phyloP scores from a whole-genome alignment of 2,113 vertebrate species.

The Camarhynchus parvulus region DNA sequence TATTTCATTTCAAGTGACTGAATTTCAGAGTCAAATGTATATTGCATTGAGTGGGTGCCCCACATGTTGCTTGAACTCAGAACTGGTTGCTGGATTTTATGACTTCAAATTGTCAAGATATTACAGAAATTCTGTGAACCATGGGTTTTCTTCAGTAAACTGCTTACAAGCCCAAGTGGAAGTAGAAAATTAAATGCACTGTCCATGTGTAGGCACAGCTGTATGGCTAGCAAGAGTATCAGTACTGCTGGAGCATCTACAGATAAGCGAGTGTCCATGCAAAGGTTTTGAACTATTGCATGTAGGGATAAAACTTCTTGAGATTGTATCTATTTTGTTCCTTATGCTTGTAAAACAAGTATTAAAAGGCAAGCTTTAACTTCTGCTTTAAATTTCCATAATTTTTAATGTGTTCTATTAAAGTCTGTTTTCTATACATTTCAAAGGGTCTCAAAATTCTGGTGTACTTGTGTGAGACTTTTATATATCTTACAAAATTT shows the following conservation, averaged over 20 bases:
- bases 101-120: not conserved
- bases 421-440: not conserved
- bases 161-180: not conserved
- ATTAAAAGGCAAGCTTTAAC: not conserved
- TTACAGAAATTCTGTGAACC: not conserved
- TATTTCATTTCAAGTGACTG: not conserved
- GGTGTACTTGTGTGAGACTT: not conserved
- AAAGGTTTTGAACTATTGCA: not conserved
- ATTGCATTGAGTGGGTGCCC: not conserved
- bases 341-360: not conserved
- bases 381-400: not conserved
- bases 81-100: not conserved
- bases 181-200: not conserved
- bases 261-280: not conserved
- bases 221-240: not conserved
- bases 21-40: not conserved
- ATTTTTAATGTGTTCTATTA: not conserved
- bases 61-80: not conserved
- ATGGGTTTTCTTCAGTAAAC: not conserved
- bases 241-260: not conserved
- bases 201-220: not conserved
- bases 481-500: not conserved
- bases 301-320: not conserved
- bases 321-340: not conserved
- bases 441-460: not conserved